These are phyloP conservation scores for Anorthoa munda DNA, from an alignment of 2,888 invertebrate species.

Conservation along the genomic window DNA sequence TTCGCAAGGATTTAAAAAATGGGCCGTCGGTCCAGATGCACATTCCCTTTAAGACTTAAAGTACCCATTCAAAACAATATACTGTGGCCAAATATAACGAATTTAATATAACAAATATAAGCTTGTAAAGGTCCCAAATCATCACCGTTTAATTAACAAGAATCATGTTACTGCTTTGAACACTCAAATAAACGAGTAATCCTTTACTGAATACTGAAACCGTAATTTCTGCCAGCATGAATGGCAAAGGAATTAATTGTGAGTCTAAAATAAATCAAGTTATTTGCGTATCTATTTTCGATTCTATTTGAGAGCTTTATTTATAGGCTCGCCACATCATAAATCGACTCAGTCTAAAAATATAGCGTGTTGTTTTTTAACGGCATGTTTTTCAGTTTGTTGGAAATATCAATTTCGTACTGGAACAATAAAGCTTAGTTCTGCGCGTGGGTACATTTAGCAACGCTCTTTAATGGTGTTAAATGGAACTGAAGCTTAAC, in stretches of 20 bases:
- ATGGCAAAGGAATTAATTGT: neutral
- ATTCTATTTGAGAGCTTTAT: slow-evolving; percentile 17
- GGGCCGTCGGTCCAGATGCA: too few relatives aligned
- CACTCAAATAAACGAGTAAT: neutral
- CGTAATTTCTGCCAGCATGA: neutral
- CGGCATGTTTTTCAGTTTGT: neutral
- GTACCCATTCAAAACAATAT: neutral
- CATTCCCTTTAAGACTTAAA: neutral
- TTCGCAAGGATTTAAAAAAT: too few relatives aligned
- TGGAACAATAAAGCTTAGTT: slow-evolving; percentile 22
- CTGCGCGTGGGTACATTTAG: slow-evolving; percentile 1
- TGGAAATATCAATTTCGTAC: slow-evolving; percentile 15
- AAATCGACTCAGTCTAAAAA: slow-evolving; percentile 24
- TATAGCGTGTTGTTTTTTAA: slow-evolving; percentile 14
- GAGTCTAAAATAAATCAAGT: neutral
- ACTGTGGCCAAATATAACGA: neutral
- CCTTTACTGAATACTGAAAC: slow-evolving; percentile 7
- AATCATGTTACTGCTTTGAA: neutral
- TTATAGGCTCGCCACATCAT: slow-evolving; percentile 10
- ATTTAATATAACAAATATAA: neutral
- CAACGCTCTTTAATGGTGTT: slow-evolving; percentile 37
- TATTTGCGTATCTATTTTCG: slow-evolving; percentile 1
- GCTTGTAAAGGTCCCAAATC: neutral
- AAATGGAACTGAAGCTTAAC: slow-evolving; percentile 37
- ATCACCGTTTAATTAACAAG: slow-evolving; percentile 8